Evolutionary conservation across 2,888 invertebrate genomes (phyloP).

Genomic region (Nipponacmea schrenckii): DNA sequence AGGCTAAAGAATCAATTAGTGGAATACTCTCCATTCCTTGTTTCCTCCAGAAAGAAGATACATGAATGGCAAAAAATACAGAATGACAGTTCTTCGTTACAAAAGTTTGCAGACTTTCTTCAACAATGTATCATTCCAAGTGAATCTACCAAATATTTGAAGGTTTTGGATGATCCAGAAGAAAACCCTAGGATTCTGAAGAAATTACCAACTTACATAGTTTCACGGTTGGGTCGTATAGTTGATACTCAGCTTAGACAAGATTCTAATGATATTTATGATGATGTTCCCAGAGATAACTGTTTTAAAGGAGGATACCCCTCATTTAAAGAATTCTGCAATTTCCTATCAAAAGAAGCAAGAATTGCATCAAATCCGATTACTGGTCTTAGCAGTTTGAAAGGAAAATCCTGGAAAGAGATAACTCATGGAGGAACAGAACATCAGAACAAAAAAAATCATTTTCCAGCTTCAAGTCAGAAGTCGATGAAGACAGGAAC

Average conservation of each 20-base stretch:
- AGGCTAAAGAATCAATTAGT: not conserved
- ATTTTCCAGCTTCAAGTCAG: too few species aligned
- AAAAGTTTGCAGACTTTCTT: not conserved
- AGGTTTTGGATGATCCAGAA: not conserved
- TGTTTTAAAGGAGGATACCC: not conserved
- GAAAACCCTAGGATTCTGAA: not conserved
- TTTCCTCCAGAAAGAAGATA: not conserved
- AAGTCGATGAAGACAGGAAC: not conserved
- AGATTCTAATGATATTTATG: not conserved
- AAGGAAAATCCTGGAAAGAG: not conserved
- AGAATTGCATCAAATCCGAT: not conserved
- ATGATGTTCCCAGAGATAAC: not conserved
- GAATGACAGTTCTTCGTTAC: not conserved
- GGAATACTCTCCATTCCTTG: not conserved
- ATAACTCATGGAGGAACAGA: not conserved
- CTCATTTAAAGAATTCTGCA: not conserved
- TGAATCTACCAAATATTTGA: not conserved
- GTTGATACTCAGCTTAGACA: not conserved
- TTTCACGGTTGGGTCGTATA: not conserved
- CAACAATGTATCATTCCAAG: not conserved
- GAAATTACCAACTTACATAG: not conserved
- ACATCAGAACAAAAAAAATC: not conserved
- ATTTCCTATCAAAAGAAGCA: conserved; percentile 1
- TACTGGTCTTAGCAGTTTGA: not conserved
- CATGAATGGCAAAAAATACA: not conserved